Evolutionary conservation across 2,888 invertebrate genomes (phyloP), one percentile per base, ranked within the genome.

Genomic region (Nemurella pictetii): DNA sequence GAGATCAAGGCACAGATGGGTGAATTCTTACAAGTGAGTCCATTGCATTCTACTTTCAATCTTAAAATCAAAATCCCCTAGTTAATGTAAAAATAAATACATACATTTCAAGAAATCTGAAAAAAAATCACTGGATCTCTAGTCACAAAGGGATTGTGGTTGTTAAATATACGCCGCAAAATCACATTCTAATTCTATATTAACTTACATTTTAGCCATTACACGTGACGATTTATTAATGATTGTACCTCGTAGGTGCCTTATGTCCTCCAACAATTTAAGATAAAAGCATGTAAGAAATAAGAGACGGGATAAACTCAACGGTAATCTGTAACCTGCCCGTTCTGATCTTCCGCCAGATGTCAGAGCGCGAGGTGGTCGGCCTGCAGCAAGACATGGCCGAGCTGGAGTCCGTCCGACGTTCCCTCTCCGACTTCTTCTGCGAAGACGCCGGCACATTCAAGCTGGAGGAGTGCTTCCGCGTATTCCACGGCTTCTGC

Each of bases 391-490:
- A 94, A 84, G 95, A 95, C 87, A 94, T 98, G 93, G 94, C 94
- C 85, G 95, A 96, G 88, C 94, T 98, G 27, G 97, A 97, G 87
- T 92, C 92, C 26, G 93, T 97, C 85, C 93, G 97, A 35, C 93
- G 93, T 87, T 95, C 96, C 86, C 91, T 99, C 73, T 95, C 97
- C 0, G 96, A 96, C 83, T 98, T 98, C 91, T 98, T 99, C 91
- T 99, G 98, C 90, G 99, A 99, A 90, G 98, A 98, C 89, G 93
- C 94, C 0, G 94, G 93, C 83, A 93, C 95, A 0, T 99, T 99
- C 90, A 97, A 97, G 90, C 92, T 99, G 74, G 98, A 99, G 89
- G 98, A 99, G 89, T 98, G 98, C 89, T 97, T 98, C 89, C 95
- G 95, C 90, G 95, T 96, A 87, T 95, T 99, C 89, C 95, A 96